Conservation (phyloP, 1,140 invertebrate genomes). For the Aporrectodea caliginosa region DNA sequence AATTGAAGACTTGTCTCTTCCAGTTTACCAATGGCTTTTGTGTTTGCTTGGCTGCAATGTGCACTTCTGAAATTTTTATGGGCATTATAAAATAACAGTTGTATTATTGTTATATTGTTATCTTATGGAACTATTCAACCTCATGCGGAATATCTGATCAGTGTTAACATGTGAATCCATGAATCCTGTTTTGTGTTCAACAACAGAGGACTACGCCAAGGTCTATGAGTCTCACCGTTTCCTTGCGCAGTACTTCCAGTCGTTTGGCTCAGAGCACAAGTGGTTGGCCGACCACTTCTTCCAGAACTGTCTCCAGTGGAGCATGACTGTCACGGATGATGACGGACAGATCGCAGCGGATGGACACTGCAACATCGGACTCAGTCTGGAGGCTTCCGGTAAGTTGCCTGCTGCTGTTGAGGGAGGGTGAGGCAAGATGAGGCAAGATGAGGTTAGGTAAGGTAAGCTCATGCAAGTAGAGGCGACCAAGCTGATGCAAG, state of each 20-base stretch:
- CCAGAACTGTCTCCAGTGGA: conserved; percentile 44
- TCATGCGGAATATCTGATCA: no score
- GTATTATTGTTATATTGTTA: no score
- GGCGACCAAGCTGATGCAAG: conserved; percentile 2
- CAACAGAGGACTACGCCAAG: conserved; percentile 40
- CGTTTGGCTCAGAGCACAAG: conserved; percentile 43
- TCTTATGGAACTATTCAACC: no score
- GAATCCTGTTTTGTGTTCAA: no score
- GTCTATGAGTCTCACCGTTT: conserved; percentile 44
- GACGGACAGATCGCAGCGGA: conserved; percentile 47
- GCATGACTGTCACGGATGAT: conserved; percentile 35
- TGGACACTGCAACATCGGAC: conserved; percentile 49
- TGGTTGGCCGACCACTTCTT: conserved; percentile 55
- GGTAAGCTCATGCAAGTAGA: not conserved
- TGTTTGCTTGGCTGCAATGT: no score
- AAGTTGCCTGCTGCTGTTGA: conserved; percentile 20
- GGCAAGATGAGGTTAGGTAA: not conserved
- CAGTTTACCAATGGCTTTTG: no score
- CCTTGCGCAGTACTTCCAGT: conserved; percentile 49
- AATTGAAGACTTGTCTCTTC: no score
- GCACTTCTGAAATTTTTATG: no score
- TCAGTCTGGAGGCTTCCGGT: conserved; percentile 50
- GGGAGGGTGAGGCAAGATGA: not conserved
- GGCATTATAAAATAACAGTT: no score
- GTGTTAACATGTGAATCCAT: no score